These are phyloP conservation scores for Volucella zonaria DNA, from an alignment of 2,888 invertebrate genomes.

Conservation along the genomic window DNA sequence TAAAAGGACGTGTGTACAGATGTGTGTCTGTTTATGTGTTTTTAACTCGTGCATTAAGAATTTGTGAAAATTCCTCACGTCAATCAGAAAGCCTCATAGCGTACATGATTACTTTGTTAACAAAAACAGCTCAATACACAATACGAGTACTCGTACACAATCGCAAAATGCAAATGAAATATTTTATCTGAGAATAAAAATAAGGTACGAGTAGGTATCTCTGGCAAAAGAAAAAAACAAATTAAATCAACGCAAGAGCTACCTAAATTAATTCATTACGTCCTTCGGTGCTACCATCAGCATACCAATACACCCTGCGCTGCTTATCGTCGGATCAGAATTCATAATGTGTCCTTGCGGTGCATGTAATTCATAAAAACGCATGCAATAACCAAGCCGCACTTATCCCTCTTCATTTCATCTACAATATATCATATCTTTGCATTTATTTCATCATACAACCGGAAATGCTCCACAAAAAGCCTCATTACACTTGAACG, in stretches of 20 bases:
- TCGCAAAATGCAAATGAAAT: constrained; percentile 32
- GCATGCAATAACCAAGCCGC: background rate
- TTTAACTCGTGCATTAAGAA: no score
- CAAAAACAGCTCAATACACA: constrained; percentile 26
- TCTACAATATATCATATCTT: constrained; percentile 41
- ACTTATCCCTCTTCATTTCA: constrained; percentile 33
- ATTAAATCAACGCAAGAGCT: constrained; percentile 2
- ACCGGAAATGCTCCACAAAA: constrained; percentile 38
- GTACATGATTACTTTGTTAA: constrained; percentile 8
- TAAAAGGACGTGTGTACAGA: no score
- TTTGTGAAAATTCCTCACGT: background rate
- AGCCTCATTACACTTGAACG: constrained; percentile 34
- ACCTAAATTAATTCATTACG: constrained; percentile 42
- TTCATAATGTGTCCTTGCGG: background rate
- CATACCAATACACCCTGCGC: background rate
- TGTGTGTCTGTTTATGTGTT: no score
- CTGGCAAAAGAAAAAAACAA: background rate
- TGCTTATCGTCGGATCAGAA: constrained; percentile 4
- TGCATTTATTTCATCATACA: constrained; percentile 45
- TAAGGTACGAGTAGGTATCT: background rate
- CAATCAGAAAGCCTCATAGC: background rate
- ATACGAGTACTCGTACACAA: background rate
- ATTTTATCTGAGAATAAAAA: constrained; percentile 19
- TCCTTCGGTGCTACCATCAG: constrained; percentile 1
- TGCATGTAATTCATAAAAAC: constrained; percentile 10